phyloP scores from a whole-genome alignment of 2,113 vertebrate genomes.

The Cyprinodon variegatus region DNA sequence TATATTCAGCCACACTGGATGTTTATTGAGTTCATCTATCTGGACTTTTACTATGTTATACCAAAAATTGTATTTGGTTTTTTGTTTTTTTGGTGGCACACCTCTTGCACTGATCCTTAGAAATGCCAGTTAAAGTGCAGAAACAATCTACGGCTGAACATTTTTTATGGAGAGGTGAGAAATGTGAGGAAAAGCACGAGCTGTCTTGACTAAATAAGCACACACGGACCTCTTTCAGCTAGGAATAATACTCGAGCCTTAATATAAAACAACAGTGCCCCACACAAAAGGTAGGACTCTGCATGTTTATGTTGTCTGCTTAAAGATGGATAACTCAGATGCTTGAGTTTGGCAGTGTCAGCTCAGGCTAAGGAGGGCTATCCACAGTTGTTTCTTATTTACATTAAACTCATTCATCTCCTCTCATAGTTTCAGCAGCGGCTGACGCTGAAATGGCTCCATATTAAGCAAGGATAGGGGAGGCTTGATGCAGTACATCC shows the following conservation, averaged over 20 bases:
- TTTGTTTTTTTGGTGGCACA: neutral
- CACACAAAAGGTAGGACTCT: conserved; percentile 46
- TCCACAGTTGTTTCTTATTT: conserved; percentile 49
- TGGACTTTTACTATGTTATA: too few species aligned
- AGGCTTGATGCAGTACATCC: conserved; percentile 13
- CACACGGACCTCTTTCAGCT: conserved; percentile 25
- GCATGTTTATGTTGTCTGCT: conserved; percentile 56
- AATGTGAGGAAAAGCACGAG: neutral
- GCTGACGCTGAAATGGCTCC: conserved; percentile 51
- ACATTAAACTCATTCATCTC: conserved; percentile 57
- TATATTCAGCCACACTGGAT: neutral
- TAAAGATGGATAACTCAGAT: conserved; percentile 55
- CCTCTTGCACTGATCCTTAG: neutral
- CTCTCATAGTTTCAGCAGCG: conserved; percentile 25
- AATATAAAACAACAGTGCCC: conserved; percentile 26
- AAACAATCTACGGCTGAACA: neutral
- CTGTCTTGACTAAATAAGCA: neutral
- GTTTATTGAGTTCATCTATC: neutral
- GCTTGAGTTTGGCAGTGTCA: conserved; percentile 25
- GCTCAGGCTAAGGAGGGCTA: conserved; percentile 35
- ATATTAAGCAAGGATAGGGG: conserved; percentile 42
- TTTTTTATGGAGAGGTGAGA: neutral
- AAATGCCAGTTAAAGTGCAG: neutral
- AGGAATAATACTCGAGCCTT: conserved; percentile 38
- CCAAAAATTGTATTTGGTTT: too few species aligned